Evolutionary conservation across 2,113 vertebrate genomes (phyloP), one percentile per base, ranked within the genome.

Genomic region (Xiphias gladius): DNA sequence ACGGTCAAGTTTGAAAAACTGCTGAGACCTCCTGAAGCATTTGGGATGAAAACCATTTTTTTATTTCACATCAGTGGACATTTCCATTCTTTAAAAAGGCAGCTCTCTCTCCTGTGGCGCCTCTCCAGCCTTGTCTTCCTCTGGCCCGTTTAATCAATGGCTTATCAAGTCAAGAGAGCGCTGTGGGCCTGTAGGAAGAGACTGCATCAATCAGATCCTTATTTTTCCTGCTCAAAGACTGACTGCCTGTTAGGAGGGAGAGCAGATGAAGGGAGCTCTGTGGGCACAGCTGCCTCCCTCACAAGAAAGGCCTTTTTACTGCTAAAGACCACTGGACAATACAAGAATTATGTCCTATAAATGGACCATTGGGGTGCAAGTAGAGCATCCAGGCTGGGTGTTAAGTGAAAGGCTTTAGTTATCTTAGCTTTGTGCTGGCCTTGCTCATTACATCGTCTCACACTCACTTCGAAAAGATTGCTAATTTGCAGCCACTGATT

Each of bases 141-240:
- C 79, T 62, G 82, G 73, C 69, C n/a, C 50, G 3, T 88, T 93
- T 92, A 85, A 93, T 94, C 94, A 93, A 90, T 74, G 83, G 76
- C 88, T 90, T 86, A 92, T 91, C 81, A 91, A 88, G 91, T 90
- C 78, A 80, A 80, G 89, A 69, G 68, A 84, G 81, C n/a, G 83
- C 83, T 63, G 73, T 58, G 74, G 78, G 89, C 80, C 86, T 72
- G 64, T 64, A 86, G 76, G 66, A 88, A 88, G 90, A 90, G 89
- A 73, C 73, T 39, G 11, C 86, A 92, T 91, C 92, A 94, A 94
- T 95, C 93, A 94, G 90, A 86, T 67, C 84, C 89, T 91, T 89
- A 86, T 94, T 93, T 93, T 86, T 76, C 75, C 74, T 70, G 79
- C 82, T 79, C 82, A 82, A 84, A 90, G 84, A 89, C 81, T 87